Evolutionary conservation across 2,888 invertebrate species (phyloP), one percentile per base, ranked within the genome.

Genomic region (Pediacus dermestoides): DNA sequence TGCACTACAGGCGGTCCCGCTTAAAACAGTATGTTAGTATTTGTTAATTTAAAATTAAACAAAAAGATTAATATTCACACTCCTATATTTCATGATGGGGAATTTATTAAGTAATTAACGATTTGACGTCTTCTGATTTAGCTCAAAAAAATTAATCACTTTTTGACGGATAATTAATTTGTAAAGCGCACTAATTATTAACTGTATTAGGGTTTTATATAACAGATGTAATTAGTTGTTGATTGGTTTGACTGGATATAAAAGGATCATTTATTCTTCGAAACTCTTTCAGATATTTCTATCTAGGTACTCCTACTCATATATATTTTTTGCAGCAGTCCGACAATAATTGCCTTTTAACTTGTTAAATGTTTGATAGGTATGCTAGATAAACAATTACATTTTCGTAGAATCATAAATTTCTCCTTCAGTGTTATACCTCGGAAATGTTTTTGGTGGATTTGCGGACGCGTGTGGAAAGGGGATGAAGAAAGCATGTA

Each of bases 101-200:
- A 18, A n/a, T 32, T 50, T 53, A 50, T 53, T 50, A 48, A 44
- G 42, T 44, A 39, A 44, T 48, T 37, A 28, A 51, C 46, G 40
- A 28, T 13, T 53, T 50, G 50, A 48, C 48, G 49, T 44, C 35
- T 26, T 44, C 42, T 48, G 47, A 46, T 45, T 44, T 40, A 42
- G 32, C 46, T 49, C 27, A 48, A 48, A n/a, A n/a, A 53, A 50
- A 50, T 52, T 52, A 52, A 52, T 54, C 52, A 53, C 49, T 49
- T 49, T 45, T 43, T 55, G 53, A 53, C 53, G 42, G 37, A 46
- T 46, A 50, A 55, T 49, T 53, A 50, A 52, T 53, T 43, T 50
- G 48, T 46, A 50, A 47, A 53, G 39, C 44, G 44, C 30, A 47
- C 46, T 50, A 51, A 55, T 53, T 53, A 51, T 42, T 40, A 43